Base-by-base conservation (phyloP, 2,797 vertebrate genomes). In the Hephaestus fuliginosus region DNA sequence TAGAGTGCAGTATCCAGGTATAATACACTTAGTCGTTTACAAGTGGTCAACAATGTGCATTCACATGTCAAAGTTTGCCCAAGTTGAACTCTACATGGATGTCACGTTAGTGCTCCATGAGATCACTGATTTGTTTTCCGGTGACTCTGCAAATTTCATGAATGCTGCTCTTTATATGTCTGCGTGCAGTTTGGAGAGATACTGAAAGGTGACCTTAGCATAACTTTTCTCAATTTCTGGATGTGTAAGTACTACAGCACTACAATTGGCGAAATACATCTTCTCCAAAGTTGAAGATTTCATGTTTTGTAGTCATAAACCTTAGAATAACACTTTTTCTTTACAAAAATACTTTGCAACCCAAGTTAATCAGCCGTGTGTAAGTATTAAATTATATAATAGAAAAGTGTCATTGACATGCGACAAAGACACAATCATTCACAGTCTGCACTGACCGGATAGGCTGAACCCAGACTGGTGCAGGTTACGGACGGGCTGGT, bases 401-500 rank as follows among this genome's bases (percentile, higher is more conserved):
- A 6, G 15, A 60, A 53, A 46, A 41, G 17, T 7, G 0, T 56
- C 3, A 1, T 49, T 15, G 5, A 36, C 3, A 41, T 7, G 25
- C 20, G 36, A 67, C 17, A 5, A 44, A 44, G 17, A 4, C 55
- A 18, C 13, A 63, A 8, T 28, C 22, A 28, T 41, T 36, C 46
- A 4, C 41, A 1, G 22, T 43, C 1, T 7, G 28, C 33, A 93
- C 70, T 18, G 90, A 99, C 98, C 98, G 25, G 98, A 99, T 89
- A 99, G 97, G 91, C 98, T 99, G 95, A 99, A 99, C 20, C 98
- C 98, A 77, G 98, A 99, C 95, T 99, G 98, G 93, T 99, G 98
- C 90, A 99, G 96, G 95, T 99, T 99, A 72, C 98, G 96, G 87
- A 98, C 95, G 0, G 98, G 98, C 12, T 98, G 97, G 75, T 79